phyloP scores from a whole-genome alignment of 2,797 vertebrate genomes.

The Channallabes apus region DNA sequence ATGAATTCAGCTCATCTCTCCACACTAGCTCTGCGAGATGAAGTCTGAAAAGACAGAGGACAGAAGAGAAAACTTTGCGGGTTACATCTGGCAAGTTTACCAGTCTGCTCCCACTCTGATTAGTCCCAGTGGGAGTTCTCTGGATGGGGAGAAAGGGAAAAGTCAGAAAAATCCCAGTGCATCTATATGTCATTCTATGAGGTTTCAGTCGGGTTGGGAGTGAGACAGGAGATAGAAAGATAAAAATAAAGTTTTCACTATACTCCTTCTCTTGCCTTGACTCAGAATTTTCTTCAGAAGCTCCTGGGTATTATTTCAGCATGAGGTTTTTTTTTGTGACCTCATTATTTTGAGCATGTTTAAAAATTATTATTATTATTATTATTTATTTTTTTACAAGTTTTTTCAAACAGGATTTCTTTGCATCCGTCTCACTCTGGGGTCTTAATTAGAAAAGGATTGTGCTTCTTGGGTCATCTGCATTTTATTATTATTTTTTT shows the following conservation, averaged over 20 bases:
- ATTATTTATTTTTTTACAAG: slow-evolving; percentile 8
- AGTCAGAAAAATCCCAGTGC: slow-evolving; percentile 7
- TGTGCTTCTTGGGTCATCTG: slow-evolving; percentile 37
- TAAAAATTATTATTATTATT: too few species aligned
- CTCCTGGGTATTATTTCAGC: slow-evolving; percentile 9
- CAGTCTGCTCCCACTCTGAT: slow-evolving; percentile 51
- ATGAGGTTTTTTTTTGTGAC: slow-evolving; percentile 19
- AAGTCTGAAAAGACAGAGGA: slow-evolving; percentile 36
- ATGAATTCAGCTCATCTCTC: slow-evolving; percentile 51
- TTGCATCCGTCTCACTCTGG: slow-evolving; percentile 30
- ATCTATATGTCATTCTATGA: slow-evolving; percentile 13
- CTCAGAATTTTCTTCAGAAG: slow-evolving; percentile 16
- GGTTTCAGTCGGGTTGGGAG: not conserved
- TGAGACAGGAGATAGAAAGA: slow-evolving; percentile 10
- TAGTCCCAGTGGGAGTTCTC: slow-evolving; percentile 39
- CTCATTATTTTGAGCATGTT: slow-evolving; percentile 43
- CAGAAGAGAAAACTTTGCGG: slow-evolving; percentile 42
- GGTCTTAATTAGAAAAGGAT: slow-evolving; percentile 49
- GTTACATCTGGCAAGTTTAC: slow-evolving; percentile 50
- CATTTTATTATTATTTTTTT: slow-evolving; percentile 32
- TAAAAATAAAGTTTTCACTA: slow-evolving; percentile 28
- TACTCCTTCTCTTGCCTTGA: slow-evolving; percentile 21
- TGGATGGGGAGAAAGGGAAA: slow-evolving; percentile 33
- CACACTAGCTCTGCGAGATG: slow-evolving; percentile 18
- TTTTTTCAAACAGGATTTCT: slow-evolving; percentile 35